These are phyloP conservation scores for Nemotelus pantherinus DNA, from an alignment of 2,888 invertebrate species.

Conservation along the genomic window DNA sequence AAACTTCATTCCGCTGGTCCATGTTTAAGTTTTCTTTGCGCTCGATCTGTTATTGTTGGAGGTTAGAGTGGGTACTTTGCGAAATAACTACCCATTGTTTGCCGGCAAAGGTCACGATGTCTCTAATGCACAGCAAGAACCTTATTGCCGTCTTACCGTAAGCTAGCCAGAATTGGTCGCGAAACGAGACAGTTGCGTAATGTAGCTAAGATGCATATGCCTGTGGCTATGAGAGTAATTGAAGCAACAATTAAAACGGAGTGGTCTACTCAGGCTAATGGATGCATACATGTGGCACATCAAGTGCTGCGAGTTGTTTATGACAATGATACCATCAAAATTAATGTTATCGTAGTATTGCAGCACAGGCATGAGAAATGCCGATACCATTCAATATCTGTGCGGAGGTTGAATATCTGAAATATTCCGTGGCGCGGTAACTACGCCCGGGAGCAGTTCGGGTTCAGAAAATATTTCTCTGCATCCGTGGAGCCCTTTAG, in stretches of 20 bases:
- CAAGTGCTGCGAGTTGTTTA: neutral
- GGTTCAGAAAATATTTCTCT: neutral
- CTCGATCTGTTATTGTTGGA: constrained; percentile 8
- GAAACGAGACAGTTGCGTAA: constrained; percentile 29
- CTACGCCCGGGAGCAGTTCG: no score
- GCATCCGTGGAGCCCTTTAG: constrained; percentile 1
- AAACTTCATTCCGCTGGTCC: constrained; percentile 6
- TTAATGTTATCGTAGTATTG: no score
- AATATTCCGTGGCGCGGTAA: no score
- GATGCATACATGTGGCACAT: constrained; percentile 5
- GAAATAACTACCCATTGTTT: constrained; percentile 40
- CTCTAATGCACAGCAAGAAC: constrained; percentile 24
- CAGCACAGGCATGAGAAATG: no score
- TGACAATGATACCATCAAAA: no score
- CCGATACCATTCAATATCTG: no score
- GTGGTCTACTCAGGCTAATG: constrained; percentile 9
- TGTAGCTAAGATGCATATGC: constrained; percentile 28
- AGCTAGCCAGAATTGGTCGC: neutral
- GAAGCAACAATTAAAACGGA: constrained; percentile 28
- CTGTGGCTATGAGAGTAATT: constrained; percentile 19
- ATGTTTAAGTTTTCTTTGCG: constrained; percentile 12
- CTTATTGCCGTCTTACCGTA: neutral
- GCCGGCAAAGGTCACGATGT: constrained; percentile 36
- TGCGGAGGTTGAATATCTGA: no score
- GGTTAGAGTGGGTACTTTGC: constrained; percentile 36